A percentile compares a stretch with the other conserved stretches of the same genome.
phyloP scores from a whole-genome alignment of 1,140 invertebrate genomes.

The Platyura marginata region DNA sequence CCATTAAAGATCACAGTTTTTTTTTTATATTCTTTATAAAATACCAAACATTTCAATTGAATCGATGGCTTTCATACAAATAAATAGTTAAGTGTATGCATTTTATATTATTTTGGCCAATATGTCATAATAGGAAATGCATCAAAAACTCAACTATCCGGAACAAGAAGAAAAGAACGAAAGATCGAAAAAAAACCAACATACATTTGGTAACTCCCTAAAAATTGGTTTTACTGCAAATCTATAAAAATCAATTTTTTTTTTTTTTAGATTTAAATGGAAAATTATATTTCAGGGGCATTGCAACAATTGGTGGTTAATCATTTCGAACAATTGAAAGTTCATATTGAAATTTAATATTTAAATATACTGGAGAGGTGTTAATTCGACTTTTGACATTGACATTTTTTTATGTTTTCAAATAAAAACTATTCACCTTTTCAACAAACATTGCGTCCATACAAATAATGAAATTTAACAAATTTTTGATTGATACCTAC shows the following conservation, averaged over 20 bases:
- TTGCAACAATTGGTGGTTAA: neutral
- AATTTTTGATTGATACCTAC: too few species aligned
- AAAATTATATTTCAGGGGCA: neutral
- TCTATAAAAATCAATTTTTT: too few species aligned
- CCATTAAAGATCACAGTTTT: neutral
- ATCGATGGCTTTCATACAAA: neutral
- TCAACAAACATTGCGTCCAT: too few species aligned
- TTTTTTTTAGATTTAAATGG: too few species aligned
- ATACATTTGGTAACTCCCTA: too few species aligned
- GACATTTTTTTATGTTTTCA: neutral
- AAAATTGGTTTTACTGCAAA: too few species aligned
- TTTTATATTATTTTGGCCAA: neutral
- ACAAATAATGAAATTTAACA: too few species aligned
- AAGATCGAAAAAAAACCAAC: too few species aligned
- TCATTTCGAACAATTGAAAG: neutral
- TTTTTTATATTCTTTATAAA: neutral
- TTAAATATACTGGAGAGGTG: neutral
- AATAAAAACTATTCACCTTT: neutral
- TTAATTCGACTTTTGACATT: neutral
- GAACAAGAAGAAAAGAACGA: neutral
- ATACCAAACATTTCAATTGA: neutral
- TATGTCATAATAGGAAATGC: neutral
- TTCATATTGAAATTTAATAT: neutral
- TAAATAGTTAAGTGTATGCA: neutral
- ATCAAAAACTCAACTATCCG: neutral